Conservation (phyloP, 2,113 vertebrate genomes). For the Tapirus terrestris region DNA sequence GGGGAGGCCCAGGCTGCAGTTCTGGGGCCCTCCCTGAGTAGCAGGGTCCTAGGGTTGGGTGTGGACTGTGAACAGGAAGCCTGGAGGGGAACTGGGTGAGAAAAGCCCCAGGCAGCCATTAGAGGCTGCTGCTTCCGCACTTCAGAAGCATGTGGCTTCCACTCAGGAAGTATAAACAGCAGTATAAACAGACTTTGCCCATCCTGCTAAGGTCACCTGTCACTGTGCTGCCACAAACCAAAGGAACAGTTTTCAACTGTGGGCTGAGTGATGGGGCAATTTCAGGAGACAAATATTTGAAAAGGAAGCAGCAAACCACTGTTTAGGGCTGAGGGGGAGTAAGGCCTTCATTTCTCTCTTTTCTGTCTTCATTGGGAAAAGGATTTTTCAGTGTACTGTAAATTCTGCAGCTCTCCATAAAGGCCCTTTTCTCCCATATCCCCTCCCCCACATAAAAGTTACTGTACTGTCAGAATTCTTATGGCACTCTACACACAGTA, state of each 20-base stretch:
- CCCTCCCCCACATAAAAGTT: neutral
- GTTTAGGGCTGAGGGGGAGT: neutral
- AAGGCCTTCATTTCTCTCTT: neutral
- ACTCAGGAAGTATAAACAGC: neutral
- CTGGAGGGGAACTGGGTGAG: neutral
- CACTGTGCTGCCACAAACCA: neutral
- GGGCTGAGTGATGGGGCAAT: neutral
- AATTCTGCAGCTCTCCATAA: neutral
- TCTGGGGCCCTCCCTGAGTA: neutral
- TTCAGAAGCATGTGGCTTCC: neutral
- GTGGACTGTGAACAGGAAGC: neutral
- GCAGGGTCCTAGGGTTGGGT: neutral
- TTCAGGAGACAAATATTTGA: neutral
- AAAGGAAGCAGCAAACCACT: neutral
- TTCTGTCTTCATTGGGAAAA: neutral
- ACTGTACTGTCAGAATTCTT: neutral
- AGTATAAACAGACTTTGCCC: neutral
- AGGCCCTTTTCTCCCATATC: neutral
- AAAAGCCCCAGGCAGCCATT: slow-evolving; percentile 1
- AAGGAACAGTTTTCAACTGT: neutral
- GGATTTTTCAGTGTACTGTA: neutral
- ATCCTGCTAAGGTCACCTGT: neutral
- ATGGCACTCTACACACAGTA: neutral
- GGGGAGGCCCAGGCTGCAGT: neutral
- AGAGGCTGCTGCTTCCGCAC: neutral